Evolutionary conservation across 2,888 invertebrate species (phyloP).

Genomic region (Dryobota labecula): DNA sequence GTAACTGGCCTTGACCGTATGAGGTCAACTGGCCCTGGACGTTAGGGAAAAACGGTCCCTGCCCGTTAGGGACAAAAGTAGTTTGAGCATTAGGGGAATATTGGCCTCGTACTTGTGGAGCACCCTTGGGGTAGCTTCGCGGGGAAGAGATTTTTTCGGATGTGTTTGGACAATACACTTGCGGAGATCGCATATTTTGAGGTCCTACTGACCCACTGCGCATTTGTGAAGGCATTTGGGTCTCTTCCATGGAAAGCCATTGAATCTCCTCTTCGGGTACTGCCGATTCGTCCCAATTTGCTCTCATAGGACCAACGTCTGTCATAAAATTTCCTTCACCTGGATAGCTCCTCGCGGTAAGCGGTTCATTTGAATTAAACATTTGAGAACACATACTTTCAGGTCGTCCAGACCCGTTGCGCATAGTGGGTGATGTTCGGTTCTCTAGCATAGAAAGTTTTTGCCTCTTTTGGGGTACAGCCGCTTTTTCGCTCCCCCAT

Average conservation of each 20-base stretch:
- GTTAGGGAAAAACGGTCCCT: neutral
- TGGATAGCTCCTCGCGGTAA: neutral
- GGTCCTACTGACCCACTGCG: neutral
- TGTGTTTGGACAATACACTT: neutral
- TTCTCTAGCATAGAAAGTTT: slow-evolving; percentile 16
- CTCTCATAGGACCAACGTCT: neutral
- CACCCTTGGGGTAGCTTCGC: neutral
- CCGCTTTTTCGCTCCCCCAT: neutral
- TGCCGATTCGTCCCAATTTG: slow-evolving; percentile 10
- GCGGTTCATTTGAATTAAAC: slow-evolving; percentile 6
- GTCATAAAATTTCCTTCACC: slow-evolving; percentile 36
- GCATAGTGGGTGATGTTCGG: neutral
- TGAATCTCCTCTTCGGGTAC: slow-evolving; percentile 10
- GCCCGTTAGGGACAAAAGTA: neutral
- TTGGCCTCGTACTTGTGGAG: slow-evolving; percentile 4
- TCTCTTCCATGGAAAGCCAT: slow-evolving; percentile 52
- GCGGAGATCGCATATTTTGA: neutral
- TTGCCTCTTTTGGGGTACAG: slow-evolving; percentile 20
- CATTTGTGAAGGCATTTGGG: slow-evolving; percentile 30
- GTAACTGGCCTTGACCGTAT: neutral
- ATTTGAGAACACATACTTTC: slow-evolving; percentile 8
- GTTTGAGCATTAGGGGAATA: slow-evolving; percentile 3
- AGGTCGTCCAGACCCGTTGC: neutral
- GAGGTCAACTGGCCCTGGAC: neutral
- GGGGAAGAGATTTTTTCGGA: neutral